These are phyloP conservation scores for Amphipyra berbera DNA, from an alignment of 2,888 invertebrate genomes.

Conservation along the genomic window DNA sequence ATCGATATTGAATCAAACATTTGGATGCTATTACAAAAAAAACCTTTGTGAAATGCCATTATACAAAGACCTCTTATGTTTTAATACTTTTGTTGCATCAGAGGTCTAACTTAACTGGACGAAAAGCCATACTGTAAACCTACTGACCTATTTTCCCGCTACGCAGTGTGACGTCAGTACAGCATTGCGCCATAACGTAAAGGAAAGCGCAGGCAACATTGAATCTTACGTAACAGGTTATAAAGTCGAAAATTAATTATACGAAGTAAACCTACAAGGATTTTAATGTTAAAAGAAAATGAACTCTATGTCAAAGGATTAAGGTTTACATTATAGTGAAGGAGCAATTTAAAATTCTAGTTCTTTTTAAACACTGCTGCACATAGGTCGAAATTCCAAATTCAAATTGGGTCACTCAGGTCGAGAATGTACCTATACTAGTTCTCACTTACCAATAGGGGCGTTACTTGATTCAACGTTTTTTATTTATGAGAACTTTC, in stretches of 20 bases:
- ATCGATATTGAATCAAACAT: constrained; percentile 49
- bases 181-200: constrained; percentile 76
- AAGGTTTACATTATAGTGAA: constrained; percentile 26
- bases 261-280: constrained; percentile 10
- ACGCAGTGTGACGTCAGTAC: constrained; percentile 83
- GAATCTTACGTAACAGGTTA: constrained; percentile 50
- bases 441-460: constrained; percentile 14
- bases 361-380: constrained; percentile 48
- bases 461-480: constrained; percentile 3
- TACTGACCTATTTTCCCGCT: constrained; percentile 76
- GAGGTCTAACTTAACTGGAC: constrained; percentile 61
- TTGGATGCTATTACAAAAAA: constrained; percentile 36
- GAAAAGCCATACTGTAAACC: constrained; percentile 65
- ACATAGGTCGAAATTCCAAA: constrained; percentile 57
- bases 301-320: constrained; percentile 32
- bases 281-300: constrained; percentile 42
- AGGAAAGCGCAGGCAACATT: constrained; percentile 58
- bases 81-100: constrained; percentile 25
- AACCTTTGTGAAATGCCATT: constrained; percentile 21
- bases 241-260: constrained; percentile 49
- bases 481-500: constrained; percentile 7
- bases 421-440: constrained; percentile 6
- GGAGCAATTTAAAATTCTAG: constrained; percentile 35
- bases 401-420: constrained; percentile 47
- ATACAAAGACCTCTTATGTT: constrained; percentile 24